These are phyloP conservation scores for Himalopsyche kuldschensis DNA, from an alignment of 2,888 invertebrate species.

Conservation along the genomic window DNA sequence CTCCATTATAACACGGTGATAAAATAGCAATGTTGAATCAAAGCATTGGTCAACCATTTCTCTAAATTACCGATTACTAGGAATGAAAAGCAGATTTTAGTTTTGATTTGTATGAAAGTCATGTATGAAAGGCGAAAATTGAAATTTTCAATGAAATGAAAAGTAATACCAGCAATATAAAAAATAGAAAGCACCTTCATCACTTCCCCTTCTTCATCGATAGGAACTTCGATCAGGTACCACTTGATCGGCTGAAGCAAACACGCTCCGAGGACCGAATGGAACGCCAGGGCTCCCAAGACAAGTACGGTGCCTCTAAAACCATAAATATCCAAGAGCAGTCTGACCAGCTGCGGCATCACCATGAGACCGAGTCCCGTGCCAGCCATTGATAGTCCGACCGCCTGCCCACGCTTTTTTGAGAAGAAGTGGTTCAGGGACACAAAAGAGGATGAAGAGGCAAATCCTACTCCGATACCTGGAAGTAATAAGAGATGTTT, in stretches of 20 bases:
- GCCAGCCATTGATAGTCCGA: constrained; percentile 78
- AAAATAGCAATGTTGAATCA: too few species aligned
- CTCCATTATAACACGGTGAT: too few species aligned
- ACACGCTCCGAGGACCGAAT: constrained; percentile 68
- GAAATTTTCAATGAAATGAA: too few species aligned
- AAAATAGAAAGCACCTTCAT: constrained; percentile 49
- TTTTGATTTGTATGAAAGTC: too few species aligned
- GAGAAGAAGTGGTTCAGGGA: constrained; percentile 77
- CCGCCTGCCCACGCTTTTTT: constrained; percentile 76
- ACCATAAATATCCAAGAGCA: constrained; percentile 64
- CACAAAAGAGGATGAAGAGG: constrained; percentile 76
- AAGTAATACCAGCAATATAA: background rate
- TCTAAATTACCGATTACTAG: too few species aligned
- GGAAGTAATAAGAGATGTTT: constrained; percentile 42
- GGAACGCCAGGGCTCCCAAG: constrained; percentile 67
- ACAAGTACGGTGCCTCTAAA: constrained; percentile 71
- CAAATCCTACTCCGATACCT: constrained; percentile 78
- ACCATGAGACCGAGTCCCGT: constrained; percentile 78
- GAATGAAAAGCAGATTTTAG: too few species aligned
- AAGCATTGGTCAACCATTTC: too few species aligned
- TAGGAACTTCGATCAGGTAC: constrained; percentile 65
- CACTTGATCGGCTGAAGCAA: constrained; percentile 72
- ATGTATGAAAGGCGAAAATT: too few species aligned
- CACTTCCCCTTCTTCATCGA: constrained; percentile 58
- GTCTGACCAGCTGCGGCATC: constrained; percentile 74